Base-by-base conservation (phyloP, 2,797 vertebrate species). In the Tokudaia muenninki region DNA sequence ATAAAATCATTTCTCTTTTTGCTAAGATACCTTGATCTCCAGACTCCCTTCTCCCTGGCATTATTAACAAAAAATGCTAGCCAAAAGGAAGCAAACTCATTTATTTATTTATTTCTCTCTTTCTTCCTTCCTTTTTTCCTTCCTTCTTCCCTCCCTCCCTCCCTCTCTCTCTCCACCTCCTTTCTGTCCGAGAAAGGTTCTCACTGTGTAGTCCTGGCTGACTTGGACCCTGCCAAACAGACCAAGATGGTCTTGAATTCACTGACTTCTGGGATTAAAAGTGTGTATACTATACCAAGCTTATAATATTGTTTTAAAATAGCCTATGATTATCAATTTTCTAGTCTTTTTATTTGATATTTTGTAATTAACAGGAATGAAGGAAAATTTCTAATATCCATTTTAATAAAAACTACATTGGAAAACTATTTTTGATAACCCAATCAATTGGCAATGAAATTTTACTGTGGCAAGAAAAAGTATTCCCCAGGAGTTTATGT, bases 301-400 rank as follows among this genome's bases (percentile, higher is more conserved):
- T 78, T 61, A 92, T 70, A 89, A 75, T 31, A 65, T 59, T 37
- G 65, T 91, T 94, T 94, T 93, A 34, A 10, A 90, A 84, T 55
- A 82, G 78, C 82, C 61, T 70, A 91, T 59, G 50, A 29, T 95
- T 91, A 67, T 9, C 5, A 75, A 96, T 12, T 94, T 91, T 94
- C 77, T 86, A 94, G 31, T 70, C 10, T 91, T 83, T 97, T 96
- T 87, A 52, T 82, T 67, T 96, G 50, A 95, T 81, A 91, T 95
- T 67, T 90, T 72, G 24, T 86, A 95, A 96, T 52, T 94, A 81
- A 75, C 26, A 83, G 79, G 14, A 79, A 22, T 92, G 92, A 26
- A 75, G 31, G 9, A 50, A 94, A 94, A 92, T 55, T 72, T 55
- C 57, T 90, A 94, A 82, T 44, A 84, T 95, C n/a, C 0, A 72